Evolutionary conservation across 92 coral and sea anemone genomes (phyloP).

Genomic region (Anthopleura xanthogrammica): DNA sequence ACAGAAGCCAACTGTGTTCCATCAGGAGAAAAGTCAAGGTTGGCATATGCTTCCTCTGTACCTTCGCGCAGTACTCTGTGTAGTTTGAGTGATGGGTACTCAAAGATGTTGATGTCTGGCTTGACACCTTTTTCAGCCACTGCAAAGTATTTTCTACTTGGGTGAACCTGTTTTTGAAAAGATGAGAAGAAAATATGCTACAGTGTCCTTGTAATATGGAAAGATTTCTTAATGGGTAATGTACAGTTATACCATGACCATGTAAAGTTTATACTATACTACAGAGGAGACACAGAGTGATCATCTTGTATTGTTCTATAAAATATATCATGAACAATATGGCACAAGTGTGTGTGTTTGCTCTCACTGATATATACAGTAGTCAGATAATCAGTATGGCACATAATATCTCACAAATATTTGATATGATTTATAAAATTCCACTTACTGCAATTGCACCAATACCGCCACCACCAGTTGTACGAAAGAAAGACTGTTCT

Average conservation of each 20-base stretch:
- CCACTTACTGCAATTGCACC: slow-evolving; percentile 93
- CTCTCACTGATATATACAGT: too few species aligned
- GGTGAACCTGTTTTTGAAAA: slow-evolving; percentile 71
- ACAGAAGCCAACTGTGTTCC: slow-evolving; percentile 95
- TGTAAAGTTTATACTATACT: too few species aligned
- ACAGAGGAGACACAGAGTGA: too few species aligned
- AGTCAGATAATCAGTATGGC: too few species aligned
- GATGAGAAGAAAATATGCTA: background rate
- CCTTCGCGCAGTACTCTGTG: slow-evolving; percentile 94
- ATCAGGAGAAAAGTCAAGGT: slow-evolving; percentile 90
- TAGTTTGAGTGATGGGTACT: slow-evolving; percentile 92
- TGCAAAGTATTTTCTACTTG: slow-evolving; percentile 93
- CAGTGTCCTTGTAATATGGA: background rate
- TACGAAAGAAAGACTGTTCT: slow-evolving; percentile 87
- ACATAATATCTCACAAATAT: too few species aligned
- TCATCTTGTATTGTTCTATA: too few species aligned
- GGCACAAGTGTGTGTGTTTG: too few species aligned
- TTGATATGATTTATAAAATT: background rate
- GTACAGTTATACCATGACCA: background rate
- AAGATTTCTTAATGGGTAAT: background rate
- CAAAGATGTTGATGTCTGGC: slow-evolving; percentile 91
- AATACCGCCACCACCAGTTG: slow-evolving; percentile 94
- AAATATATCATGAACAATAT: too few species aligned
- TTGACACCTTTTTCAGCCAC: slow-evolving; percentile 96
- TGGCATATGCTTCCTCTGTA: slow-evolving; percentile 91